Evolutionary conservation across 2,113 vertebrate genomes (phyloP), one percentile per base, ranked within the genome.

Genomic region (Macquaria australasica): DNA sequence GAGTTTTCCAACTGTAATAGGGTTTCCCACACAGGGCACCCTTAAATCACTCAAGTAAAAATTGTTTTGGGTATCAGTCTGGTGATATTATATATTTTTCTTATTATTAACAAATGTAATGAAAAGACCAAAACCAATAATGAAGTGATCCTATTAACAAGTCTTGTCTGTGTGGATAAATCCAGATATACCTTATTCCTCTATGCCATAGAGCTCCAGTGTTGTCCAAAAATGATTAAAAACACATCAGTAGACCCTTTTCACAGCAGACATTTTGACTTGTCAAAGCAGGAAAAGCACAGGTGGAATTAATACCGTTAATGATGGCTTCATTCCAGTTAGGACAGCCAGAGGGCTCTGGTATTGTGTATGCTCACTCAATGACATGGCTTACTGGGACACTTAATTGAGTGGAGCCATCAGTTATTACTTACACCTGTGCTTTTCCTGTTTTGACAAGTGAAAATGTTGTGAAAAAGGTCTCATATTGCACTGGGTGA

Each of bases 191-290:
- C 1, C n/a, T 43, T 8, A 41, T 43, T 50, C 28, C 28, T 60
- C 34, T 74, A 39, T 74, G n/a, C n/a, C n/a, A 21, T 23, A 45
- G 55, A 59, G n/a, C 34, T 39, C 69, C 31, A 72, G 53, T 72
- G 15, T 70, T 34, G 21, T 56, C 37, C 21, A 73, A 59, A 73
- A 43, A 8, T 14, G 10, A 20, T 58, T 43, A 58, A 9, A 58
- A 28, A 25, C 8, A 41, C 15, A 73, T n/a, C 37, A 25, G 6
- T 56, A 34, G 34, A 34, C 34, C 4, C 3, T 34, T 34, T 34
- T 34, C 34, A 34, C 34, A 34, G 34, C 34, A 34, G 34, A 34
- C 34, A 34, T 34, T 34, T 34, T 34, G 34, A 34, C 34, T 34
- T 34, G 34, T 34, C 34, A 34, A 34, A 34, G 34, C 34, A 34